Evolutionary conservation across 2,797 vertebrate species (phyloP).

Genomic region (Hippoglossus hippoglossus): DNA sequence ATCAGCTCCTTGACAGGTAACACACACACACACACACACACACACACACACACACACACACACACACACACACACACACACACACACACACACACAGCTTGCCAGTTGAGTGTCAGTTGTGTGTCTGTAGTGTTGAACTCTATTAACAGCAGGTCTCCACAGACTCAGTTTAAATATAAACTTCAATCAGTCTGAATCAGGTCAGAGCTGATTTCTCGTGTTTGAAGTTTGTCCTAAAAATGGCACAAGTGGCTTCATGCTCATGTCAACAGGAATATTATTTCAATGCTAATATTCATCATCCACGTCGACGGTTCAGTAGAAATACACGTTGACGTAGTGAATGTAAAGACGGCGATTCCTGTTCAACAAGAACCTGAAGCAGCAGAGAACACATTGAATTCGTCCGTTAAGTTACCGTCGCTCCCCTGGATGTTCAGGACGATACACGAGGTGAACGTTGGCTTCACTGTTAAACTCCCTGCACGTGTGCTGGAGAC

Average conservation of each 20-base stretch:
- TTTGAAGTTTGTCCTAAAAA: too few species aligned
- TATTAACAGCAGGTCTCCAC: slow-evolving; percentile 56
- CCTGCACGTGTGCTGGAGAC: not conserved
- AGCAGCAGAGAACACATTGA: too few species aligned
- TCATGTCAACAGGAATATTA: too few species aligned
- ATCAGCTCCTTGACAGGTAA: slow-evolving; percentile 88
- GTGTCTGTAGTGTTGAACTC: not conserved
- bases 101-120: not conserved
- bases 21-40: slow-evolving; percentile 7
- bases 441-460: too few species aligned
- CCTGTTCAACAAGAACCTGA: too few species aligned
- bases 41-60: not conserved
- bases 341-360: too few species aligned
- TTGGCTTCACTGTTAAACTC: not conserved
- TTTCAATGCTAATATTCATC: too few species aligned
- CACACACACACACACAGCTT: not conserved
- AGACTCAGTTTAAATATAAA: slow-evolving; percentile 64
- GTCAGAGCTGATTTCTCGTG: slow-evolving; percentile 45
- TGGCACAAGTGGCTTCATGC: too few species aligned
- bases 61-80: slow-evolving; percentile 1
- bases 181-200: slow-evolving; percentile 71
- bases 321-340: too few species aligned
- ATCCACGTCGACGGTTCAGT: too few species aligned
- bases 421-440: too few species aligned
- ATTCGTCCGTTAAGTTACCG: too few species aligned